A percentile compares a stretch with the other conserved stretches of the same genome.
These are phyloP conservation scores for Trichomycterus rosablanca DNA, from an alignment of 2,113 vertebrate species.

Conservation along the genomic window DNA sequence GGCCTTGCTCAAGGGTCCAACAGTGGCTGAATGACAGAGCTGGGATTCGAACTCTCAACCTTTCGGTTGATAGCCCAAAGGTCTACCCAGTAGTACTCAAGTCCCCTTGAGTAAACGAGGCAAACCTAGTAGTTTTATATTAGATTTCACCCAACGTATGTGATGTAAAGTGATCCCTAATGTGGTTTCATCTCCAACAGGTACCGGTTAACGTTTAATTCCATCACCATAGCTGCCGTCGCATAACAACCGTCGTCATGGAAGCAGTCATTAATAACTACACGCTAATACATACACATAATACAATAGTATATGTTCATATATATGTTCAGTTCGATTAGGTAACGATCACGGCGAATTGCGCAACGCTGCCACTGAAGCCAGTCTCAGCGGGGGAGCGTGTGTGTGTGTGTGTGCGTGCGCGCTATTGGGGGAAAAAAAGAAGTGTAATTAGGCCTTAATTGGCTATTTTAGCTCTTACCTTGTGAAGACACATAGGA, in stretches of 20 bases:
- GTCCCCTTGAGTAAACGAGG: no score
- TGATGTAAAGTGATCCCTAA: no score
- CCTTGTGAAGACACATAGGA: slow-evolving; percentile 51
- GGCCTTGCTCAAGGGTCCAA: no score
- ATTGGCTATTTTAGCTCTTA: slow-evolving; percentile 3
- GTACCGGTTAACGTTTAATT: background rate
- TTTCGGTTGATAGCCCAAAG: no score
- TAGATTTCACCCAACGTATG: no score
- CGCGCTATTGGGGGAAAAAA: background rate
- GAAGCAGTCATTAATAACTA: background rate
- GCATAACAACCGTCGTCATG: slow-evolving; percentile 28
- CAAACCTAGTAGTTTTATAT: no score
- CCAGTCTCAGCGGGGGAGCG: background rate
- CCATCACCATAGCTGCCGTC: slow-evolving; percentile 7
- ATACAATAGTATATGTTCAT: background rate
- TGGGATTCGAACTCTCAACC: no score
- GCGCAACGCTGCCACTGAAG: slow-evolving; percentile 7
- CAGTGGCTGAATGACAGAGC: no score
- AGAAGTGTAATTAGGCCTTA: background rate
- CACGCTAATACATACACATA: background rate
- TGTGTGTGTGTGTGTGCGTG: background rate
- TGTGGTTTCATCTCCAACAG: slow-evolving; percentile 3
- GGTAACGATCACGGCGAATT: background rate
- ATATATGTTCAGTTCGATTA: no score
- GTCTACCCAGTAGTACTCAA: no score